Evolutionary conservation across 2,113 vertebrate genomes (phyloP), one percentile per base, ranked within the genome.

Genomic region (Symphodus melops): DNA sequence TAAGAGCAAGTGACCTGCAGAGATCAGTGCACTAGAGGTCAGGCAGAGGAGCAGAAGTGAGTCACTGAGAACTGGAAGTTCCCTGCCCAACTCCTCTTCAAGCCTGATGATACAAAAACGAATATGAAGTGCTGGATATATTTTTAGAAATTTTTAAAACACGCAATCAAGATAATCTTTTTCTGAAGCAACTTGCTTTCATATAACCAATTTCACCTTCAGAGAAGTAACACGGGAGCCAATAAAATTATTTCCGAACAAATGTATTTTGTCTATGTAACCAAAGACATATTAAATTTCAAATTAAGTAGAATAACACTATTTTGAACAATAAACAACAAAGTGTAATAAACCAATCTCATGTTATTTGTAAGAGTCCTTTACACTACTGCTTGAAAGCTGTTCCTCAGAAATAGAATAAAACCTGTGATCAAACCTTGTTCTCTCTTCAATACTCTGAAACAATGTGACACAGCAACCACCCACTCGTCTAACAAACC

Each of bases 1-100:
- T 89, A 92, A 90, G 85, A 83, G 83, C 76, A 76, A 87, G 88
- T 87, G 91, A 94, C 87, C 89, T 86, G 82, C 68, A 28, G 61
- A 89, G 80, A 89, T 87, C 86, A 89, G 75, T 88, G 76, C 72
- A 81, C 84, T 60, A 68, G 79, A 89, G 87, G 87, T 94, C 88
- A 91, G 79, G 68, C 78, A 71, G 73, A 82, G 70, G 68, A 86
- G 77, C 81, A 61, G 70, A 77, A 86, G 70, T 52, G 79, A 88
- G 81, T 82, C 78, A 73, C 56, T 79, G 78, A 82, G 69, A 87
- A 86, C 87, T 65, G 61, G 72, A 86, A 85, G 70, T 69, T 64
- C 46, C 75, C 53, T 52, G 66, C 69, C 77, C 59, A 52, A 76
- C 68, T 82, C 59, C 33, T 59, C 69, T 70, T 19, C 21, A 57